Evolutionary conservation across 2,888 invertebrate genomes (phyloP), one percentile per base, ranked within the genome.

Genomic region (Andrena camellia): DNA sequence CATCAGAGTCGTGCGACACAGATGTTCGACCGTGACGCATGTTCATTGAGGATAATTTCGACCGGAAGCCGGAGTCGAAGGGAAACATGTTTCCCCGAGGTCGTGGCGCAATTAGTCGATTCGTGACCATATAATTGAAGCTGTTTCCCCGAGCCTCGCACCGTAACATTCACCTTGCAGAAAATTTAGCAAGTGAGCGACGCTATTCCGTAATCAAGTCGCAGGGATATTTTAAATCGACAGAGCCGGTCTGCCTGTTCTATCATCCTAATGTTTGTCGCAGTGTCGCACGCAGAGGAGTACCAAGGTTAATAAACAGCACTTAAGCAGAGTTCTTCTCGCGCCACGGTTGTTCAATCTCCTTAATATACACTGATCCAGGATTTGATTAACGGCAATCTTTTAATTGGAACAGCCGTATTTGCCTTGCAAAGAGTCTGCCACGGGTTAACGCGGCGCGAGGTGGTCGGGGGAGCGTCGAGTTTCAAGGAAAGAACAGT

Each of bases 51-150:
- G 31, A 64, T 59, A 52, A 83, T 74, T 42, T 50, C 23, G 33
- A 75, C 76, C 78, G 84, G 86, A 86, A 81, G 60, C 73, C n/a
- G 13, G 50, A 54, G 50, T 31, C 33, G 63, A 57, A 42, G 17
- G 50, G 60, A 69, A 71, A 82, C 50, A 75, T 57, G 67, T 70
- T 52, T 71, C 33, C 33, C 31, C 26, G 54, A 66, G 54, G 52
- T 54, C 31, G 8, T 13, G n/a, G 2, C 29, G 70, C 62, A 85
- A 85, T 87, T 87, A 73, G 52, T 57, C 26, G 59, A 7, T 4
- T 31, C 31, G 59, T 4, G 63, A 48, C 69, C 48, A 26, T 68
- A 82, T 68, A 82, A 84, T 79, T 63, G 63, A 66, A 52, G 23
- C 33, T 10, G 0, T 17, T 57, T 62, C 78, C 50, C 42, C 35